Conservation (phyloP, 1,140 invertebrate genomes). For the Penaeus chinensis region DNA sequence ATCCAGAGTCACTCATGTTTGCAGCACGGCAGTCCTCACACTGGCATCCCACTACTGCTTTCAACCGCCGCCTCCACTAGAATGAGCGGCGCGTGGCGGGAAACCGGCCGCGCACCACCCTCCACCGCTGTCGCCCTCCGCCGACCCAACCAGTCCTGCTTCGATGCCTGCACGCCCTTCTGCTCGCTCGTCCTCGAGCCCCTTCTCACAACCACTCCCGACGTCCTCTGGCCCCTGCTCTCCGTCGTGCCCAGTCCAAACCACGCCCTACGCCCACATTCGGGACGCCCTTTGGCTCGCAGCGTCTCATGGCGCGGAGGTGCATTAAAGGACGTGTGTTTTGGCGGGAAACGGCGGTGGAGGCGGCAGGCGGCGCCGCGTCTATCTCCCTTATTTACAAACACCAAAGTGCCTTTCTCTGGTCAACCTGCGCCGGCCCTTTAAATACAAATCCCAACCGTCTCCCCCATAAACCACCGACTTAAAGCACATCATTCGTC, state of each 20-base stretch:
- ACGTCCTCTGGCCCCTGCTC: neutral
- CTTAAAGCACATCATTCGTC: no score
- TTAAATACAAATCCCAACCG: conserved; percentile 32
- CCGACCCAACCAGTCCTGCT: neutral
- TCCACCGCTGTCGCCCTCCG: neutral
- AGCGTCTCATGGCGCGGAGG: conserved; percentile 6
- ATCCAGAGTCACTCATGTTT: conserved; percentile 49
- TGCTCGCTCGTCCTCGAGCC: neutral
- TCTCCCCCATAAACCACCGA: no score
- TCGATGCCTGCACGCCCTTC: no score
- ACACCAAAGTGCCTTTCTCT: conserved; percentile 27
- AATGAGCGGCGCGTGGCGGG: conserved; percentile 35
- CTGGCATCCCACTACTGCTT: neutral
- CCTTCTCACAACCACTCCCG: neutral
- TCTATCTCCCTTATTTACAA: conserved; percentile 30
- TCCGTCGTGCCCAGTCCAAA: neutral
- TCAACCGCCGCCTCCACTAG: neutral
- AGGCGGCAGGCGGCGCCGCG: conserved; percentile 10
- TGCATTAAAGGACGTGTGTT: conserved; percentile 47
- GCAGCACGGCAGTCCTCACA: neutral
- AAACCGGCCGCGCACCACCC: conserved; percentile 21
- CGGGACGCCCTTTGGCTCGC: no score
- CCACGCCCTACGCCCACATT: neutral
- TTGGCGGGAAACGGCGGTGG: conserved; percentile 40
- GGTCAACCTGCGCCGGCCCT: conserved; percentile 17